A percentile compares a stretch with the other conserved stretches of the same genome.
These are phyloP conservation scores for Drosophila pruinosa DNA, from an alignment of 1,140 invertebrate genomes.

Conservation along the genomic window DNA sequence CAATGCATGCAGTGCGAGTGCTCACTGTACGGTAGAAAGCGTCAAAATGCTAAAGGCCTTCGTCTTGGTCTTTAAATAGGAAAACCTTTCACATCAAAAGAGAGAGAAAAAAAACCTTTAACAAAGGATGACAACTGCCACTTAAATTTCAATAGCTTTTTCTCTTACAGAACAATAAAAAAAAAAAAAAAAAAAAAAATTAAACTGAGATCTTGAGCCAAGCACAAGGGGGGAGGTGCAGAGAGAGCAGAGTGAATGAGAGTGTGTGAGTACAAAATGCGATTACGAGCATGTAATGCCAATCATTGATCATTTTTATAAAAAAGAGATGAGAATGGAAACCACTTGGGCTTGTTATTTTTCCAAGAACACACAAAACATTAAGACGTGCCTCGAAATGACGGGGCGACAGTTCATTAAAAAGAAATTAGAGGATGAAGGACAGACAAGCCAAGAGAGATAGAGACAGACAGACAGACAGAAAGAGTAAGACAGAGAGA, in stretches of 20 bases:
- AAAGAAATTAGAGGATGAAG: slow-evolving; percentile 60
- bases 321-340: slow-evolving; percentile 1
- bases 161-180: slow-evolving; percentile 23
- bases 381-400: slow-evolving; percentile 24
- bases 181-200: too few relatives aligned
- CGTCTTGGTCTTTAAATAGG: not conserved
- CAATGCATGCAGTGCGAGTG: not conserved
- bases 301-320: slow-evolving; percentile 49
- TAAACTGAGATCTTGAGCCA: slow-evolving; percentile 5
- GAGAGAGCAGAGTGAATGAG: not conserved
- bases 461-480: not conserved
- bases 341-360: slow-evolving; percentile 11
- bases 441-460: not conserved
- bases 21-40: slow-evolving; percentile 55
- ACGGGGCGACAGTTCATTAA: slow-evolving; percentile 63
- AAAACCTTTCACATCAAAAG: slow-evolving; percentile 12
- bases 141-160: slow-evolving; percentile 56
- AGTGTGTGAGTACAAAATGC: not conserved
- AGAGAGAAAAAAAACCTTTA: not conserved
- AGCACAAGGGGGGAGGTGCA: slow-evolving; percentile 1
- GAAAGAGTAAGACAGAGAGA: not conserved
- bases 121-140: slow-evolving; percentile 64
- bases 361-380: slow-evolving; percentile 45
- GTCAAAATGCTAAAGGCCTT: slow-evolving; percentile 41
- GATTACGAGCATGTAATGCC: slow-evolving; percentile 47